Conservation (phyloP, 2,797 vertebrate species). For the Sparus aurata region DNA sequence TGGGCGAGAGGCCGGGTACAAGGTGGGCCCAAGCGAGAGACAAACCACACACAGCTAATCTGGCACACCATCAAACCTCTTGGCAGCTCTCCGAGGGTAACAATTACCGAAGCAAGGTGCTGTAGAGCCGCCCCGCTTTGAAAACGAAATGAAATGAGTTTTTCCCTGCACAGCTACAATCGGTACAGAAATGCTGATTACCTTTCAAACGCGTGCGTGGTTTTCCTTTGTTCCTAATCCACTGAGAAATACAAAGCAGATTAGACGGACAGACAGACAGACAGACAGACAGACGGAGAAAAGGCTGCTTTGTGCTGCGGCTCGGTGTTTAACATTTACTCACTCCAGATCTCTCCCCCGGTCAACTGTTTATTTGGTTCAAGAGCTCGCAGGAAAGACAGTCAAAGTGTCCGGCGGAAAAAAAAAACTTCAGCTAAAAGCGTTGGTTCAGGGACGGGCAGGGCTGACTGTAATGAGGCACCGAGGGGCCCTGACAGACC, state of each 20-base stretch:
- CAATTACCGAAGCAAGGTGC: slow-evolving; percentile 75
- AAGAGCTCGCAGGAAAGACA: slow-evolving; percentile 34
- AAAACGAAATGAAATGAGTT: slow-evolving; percentile 73
- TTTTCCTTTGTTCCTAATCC: slow-evolving; percentile 58
- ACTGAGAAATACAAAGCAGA: slow-evolving; percentile 53
- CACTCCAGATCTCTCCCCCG: slow-evolving; percentile 29
- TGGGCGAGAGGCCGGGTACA: slow-evolving; percentile 69
- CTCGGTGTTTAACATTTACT: slow-evolving; percentile 37
- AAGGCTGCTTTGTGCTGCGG: slow-evolving; percentile 10
- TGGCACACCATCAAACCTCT: slow-evolving; percentile 72
- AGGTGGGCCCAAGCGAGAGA: slow-evolving; percentile 76
- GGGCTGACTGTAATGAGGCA: slow-evolving; percentile 73
- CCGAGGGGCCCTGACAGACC: slow-evolving; percentile 66
- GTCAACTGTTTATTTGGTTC: slow-evolving; percentile 38
- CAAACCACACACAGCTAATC: slow-evolving; percentile 78
- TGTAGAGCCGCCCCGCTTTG: slow-evolving; percentile 54
- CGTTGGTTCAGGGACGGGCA: slow-evolving; percentile 36
- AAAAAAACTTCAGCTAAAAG: slow-evolving; percentile 57
- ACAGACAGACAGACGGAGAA: slow-evolving; percentile 12
- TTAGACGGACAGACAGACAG: slow-evolving; percentile 38
- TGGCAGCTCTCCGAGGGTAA: slow-evolving; percentile 73
- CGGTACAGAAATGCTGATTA: slow-evolving; percentile 68
- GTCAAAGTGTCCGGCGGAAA: slow-evolving; percentile 40
- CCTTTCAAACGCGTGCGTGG: slow-evolving; percentile 46
- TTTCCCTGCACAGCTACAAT: slow-evolving; percentile 52